Evolutionary conservation across 2,888 invertebrate genomes (phyloP).

Genomic region (Sesia apiformis): DNA sequence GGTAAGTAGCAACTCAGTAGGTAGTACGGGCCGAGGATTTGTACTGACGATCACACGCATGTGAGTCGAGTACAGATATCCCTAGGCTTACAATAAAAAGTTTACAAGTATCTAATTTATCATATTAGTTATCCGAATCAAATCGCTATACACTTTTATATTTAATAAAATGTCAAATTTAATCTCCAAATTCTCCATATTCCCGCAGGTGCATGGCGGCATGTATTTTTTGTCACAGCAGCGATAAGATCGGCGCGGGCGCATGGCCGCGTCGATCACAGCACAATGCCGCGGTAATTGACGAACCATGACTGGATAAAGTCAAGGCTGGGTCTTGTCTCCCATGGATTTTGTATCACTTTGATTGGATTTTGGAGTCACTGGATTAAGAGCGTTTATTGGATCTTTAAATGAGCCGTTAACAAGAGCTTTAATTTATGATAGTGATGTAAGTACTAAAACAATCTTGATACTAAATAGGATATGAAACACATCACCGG

Average conservation of each 20-base stretch:
- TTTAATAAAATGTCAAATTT: not conserved
- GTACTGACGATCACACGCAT: too few relatives aligned
- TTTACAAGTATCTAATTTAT: too few relatives aligned
- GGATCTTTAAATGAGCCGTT: not conserved
- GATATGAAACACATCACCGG: too few relatives aligned
- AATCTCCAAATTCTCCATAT: conserved; percentile 1
- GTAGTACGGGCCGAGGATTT: too few relatives aligned
- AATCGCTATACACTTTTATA: too few relatives aligned
- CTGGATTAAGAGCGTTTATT: not conserved
- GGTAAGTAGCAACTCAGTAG: too few relatives aligned
- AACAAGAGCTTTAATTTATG: too few relatives aligned
- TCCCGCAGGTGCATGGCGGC: conserved; percentile 10
- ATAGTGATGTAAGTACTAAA: too few relatives aligned
- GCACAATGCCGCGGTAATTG: conserved; percentile 62
- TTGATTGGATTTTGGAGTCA: conserved; percentile 6
- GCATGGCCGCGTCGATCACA: conserved; percentile 25
- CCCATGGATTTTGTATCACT: conserved; percentile 9
- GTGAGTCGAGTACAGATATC: too few relatives aligned
- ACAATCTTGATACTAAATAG: too few relatives aligned
- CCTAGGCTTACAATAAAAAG: too few relatives aligned
- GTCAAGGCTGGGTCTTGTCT: conserved; percentile 47
- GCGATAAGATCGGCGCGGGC: conserved; percentile 45
- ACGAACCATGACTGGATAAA: conserved; percentile 68
- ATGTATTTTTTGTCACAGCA: conserved; percentile 45
- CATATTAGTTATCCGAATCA: too few relatives aligned